Conservation (phyloP, 2,797 vertebrate species). For the Ambastaia sidthimunki region DNA sequence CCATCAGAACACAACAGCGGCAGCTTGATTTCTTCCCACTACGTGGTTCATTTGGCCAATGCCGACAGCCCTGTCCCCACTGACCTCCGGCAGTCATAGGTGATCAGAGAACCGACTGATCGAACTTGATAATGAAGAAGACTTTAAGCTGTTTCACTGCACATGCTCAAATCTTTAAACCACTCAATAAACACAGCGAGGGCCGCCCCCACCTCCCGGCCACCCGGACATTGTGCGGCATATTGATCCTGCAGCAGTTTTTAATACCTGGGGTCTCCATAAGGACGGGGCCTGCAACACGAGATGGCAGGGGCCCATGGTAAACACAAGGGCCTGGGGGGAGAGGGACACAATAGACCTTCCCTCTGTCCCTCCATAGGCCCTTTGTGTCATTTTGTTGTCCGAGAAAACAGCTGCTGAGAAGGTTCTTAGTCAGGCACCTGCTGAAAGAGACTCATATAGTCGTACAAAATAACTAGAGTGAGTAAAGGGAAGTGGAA, state of each 20-base stretch:
- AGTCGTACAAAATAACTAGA: conserved; percentile 37
- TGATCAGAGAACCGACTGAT: conserved; percentile 78
- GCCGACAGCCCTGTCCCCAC: conserved; percentile 46
- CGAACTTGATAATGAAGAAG: conserved; percentile 84
- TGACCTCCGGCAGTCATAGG: conserved; percentile 74
- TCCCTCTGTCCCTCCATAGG: conserved; percentile 65
- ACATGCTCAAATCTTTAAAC: conserved; percentile 77
- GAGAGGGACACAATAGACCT: conserved; percentile 76
- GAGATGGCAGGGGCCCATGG: conserved; percentile 75
- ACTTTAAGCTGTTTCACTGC: conserved; percentile 80
- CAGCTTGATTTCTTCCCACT: conserved; percentile 60
- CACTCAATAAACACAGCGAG: conserved; percentile 73
- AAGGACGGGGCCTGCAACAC: conserved; percentile 73
- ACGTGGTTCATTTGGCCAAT: conserved; percentile 60
- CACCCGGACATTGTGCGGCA: conserved; percentile 78
- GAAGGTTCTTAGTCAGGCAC: conserved; percentile 70
- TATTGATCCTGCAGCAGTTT: conserved; percentile 81
- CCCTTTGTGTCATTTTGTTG: conserved; percentile 73
- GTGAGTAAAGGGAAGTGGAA: conserved; percentile 47
- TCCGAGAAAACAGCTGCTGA: conserved; percentile 80
- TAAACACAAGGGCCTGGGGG: conserved; percentile 63
- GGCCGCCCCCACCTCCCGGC: conserved; percentile 69
- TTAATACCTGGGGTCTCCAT: conserved; percentile 78
- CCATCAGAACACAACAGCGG: not conserved
- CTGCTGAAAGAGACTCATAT: conserved; percentile 68